Conservation (phyloP, 2,797 vertebrate genomes). For the Pseudochaenichthys georgianus region DNA sequence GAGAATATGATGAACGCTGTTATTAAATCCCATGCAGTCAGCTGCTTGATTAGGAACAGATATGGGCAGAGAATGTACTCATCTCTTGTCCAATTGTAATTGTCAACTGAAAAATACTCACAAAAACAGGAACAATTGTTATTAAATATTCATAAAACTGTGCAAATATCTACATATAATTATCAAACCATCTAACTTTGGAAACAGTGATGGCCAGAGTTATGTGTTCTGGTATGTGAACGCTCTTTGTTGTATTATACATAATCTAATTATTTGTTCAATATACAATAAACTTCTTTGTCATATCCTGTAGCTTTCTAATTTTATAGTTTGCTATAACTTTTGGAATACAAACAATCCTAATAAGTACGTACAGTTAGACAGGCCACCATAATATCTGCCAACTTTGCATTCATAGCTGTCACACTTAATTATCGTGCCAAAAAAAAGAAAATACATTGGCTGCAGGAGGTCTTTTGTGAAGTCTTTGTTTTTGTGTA, state of each 20-base stretch:
- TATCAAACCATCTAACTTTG: constrained; percentile 23
- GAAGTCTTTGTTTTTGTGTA: constrained; percentile 83
- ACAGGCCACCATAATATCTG: constrained; percentile 78
- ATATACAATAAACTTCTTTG: constrained; percentile 25
- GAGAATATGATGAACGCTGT: constrained; percentile 62
- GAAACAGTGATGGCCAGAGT: not conserved
- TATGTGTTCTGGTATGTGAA: not conserved
- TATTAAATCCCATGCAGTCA: constrained; percentile 67
- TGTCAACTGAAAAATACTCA: constrained; percentile 28
- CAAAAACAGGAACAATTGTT: constrained; percentile 42
- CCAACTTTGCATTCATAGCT: constrained; percentile 78
- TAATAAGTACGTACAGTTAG: constrained; percentile 70
- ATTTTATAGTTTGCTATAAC: constrained; percentile 57
- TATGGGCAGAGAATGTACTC: constrained; percentile 48
- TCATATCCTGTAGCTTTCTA: constrained; percentile 18
- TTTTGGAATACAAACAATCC: constrained; percentile 68
- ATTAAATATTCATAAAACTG: constrained; percentile 48
- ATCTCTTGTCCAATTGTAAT: constrained; percentile 50
- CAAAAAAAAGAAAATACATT: constrained; percentile 81
- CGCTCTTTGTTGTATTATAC: constrained; percentile 2
- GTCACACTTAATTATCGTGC: constrained; percentile 81
- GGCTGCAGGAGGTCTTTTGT: constrained; percentile 77
- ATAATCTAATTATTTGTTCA: constrained; percentile 20
- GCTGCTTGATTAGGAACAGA: constrained; percentile 57
- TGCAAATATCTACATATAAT: constrained; percentile 34